Base-by-base conservation (phyloP, 2,797 vertebrate genomes). In the Amblyraja radiata region DNA sequence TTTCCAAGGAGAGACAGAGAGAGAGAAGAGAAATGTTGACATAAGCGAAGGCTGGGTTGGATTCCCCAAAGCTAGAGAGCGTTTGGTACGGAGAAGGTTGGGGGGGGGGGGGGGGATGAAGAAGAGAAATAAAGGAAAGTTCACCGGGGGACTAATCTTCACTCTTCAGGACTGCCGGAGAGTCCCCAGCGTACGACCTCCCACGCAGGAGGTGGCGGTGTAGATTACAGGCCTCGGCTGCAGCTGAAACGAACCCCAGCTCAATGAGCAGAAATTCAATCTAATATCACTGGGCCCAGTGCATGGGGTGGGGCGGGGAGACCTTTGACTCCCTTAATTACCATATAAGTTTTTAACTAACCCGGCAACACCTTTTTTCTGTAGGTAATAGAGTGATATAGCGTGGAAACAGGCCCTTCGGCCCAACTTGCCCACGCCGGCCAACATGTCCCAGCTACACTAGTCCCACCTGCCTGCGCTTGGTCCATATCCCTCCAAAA, bases 51-150 rank as follows among this genome's bases (percentile, higher is more conserved):
- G 28, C 63, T 65, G n/a, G 65, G 65, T 65, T 88, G n/a, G 11
- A 36, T 6, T n/a, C n/a, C 84, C 58, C 84, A 88, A 88, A 88
- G 61, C 16, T 8, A 36, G 18, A 63, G 28, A 65, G 10, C n/a
- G 88, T 68, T 3, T 32, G n/a, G 65, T 88, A 63, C n/a, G 8
- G 39, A 39, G 39, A n/a, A n/a, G n/a, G n/a, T n/a, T n/a, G 2
- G 39, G 39, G 32, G 61, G n/a, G n/a, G n/a, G n/a, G 2, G 39
- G 39, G 32, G 61, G 83, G 63, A 32, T 86, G 83, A 65, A 88
- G 61, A 63, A 18, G 65, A 88, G 65, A 88, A 88, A 36, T 88
- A 61, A 63, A 32, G 61, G 36, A 88, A 88, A 88, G 84, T 88
- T 88, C 61, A 68, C 32, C 61, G 8, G 32, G n/a, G 61, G 63